Evolutionary conservation across 2,797 vertebrate species (phyloP).

Genomic region (Onychomys leucogaster): DNA sequence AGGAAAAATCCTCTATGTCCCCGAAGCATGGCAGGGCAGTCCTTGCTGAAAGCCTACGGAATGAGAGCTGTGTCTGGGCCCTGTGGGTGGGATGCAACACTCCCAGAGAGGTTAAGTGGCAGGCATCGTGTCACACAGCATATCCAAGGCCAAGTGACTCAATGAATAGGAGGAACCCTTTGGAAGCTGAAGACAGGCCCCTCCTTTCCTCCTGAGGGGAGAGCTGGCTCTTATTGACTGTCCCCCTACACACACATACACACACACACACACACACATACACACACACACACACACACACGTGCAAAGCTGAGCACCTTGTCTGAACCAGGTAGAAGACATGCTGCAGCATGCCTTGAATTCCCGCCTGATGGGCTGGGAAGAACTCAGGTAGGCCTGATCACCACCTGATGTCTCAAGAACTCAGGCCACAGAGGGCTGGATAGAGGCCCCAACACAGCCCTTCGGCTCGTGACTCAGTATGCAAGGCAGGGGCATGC

Average conservation of each 20-base stretch:
- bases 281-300: accelerated
- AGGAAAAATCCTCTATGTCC: neutral
- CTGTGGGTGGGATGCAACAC: neutral
- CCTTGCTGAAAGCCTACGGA: neutral
- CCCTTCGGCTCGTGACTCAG: neutral
- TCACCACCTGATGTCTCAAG: neutral
- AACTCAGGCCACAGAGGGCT: neutral
- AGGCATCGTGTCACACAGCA: neutral
- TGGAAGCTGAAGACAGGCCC: neutral
- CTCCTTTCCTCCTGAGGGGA: neutral
- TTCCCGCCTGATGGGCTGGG: neutral
- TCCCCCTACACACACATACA: neutral
- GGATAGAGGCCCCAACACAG: neutral
- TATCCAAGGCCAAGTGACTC: neutral
- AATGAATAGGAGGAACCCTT: neutral
- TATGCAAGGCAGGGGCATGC: accelerated
- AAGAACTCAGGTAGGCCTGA: conserved; percentile 29
- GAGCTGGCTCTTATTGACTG: neutral
- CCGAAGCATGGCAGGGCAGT: neutral
- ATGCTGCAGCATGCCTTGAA: conserved; percentile 9
- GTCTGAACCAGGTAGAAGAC: neutral
- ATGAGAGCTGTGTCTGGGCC: neutral
- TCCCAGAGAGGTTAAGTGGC: neutral
- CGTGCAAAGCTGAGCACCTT: neutral
- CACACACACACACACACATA: accelerated